Evolutionary conservation across 2,113 vertebrate genomes (phyloP).

Genomic region (Bettongia penicillata): DNA sequence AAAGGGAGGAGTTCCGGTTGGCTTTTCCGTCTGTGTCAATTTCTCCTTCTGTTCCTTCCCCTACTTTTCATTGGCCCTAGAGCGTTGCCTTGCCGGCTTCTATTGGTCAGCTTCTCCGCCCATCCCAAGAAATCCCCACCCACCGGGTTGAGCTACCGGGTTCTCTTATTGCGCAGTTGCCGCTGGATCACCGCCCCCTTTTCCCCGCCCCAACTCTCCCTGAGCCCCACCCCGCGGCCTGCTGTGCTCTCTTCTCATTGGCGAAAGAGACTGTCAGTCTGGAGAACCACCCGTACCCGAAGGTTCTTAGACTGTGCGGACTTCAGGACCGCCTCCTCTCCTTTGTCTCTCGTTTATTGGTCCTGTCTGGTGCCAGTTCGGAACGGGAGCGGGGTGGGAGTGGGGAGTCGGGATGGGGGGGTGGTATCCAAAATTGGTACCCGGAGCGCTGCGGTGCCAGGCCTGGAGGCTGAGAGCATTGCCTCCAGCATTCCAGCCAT

Average conservation of each 20-base stretch:
- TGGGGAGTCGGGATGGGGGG: not conserved
- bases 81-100: conserved; percentile 81
- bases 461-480: not conserved
- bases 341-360: not conserved
- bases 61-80: conserved; percentile 75
- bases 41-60: not conserved
- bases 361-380: not conserved
- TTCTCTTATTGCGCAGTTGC: not conserved
- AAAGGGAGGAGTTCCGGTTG: conserved; percentile 5
- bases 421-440: not conserved
- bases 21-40: not conserved
- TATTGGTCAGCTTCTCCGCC: conserved; percentile 73
- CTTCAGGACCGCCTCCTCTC: not conserved
- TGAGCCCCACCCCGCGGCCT: not conserved
- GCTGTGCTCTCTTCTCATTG: not conserved
- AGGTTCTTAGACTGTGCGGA: not conserved
- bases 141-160: not conserved
- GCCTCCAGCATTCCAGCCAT: not conserved
- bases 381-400: not conserved
- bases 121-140: not conserved
- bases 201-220: not conserved
- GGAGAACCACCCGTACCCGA: not conserved
- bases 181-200: not conserved
- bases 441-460: not conserved
- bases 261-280: not conserved